Percentiles rank a stretch among this genome's conserved stretches.
phyloP scores from a whole-genome alignment of 2,888 invertebrate genomes.

The Stenotaenia linearis region DNA sequence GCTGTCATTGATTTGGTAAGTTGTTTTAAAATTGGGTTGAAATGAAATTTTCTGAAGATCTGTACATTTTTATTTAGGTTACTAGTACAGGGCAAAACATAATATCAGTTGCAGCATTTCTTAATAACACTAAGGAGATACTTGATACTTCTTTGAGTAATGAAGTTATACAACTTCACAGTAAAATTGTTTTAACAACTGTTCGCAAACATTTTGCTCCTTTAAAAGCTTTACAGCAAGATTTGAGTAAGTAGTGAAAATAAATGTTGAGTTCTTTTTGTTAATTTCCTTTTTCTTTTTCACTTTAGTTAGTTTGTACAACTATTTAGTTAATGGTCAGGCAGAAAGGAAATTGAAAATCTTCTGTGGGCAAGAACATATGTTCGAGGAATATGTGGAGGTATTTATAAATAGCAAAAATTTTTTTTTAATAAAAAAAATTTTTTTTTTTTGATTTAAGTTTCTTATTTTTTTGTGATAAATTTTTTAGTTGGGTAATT shows the following conservation, averaged over 20 bases:
- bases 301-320: conserved; percentile 39
- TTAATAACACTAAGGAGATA: neutral
- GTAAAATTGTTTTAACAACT: neutral
- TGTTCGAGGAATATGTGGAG: conserved; percentile 48
- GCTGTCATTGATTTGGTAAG: conserved; percentile 11
- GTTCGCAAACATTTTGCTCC: neutral
- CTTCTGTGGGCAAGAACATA: conserved; percentile 46
- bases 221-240: neutral
- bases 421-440: no score
- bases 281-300: neutral
- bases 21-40: neutral
- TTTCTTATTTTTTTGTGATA: no score
- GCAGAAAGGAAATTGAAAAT: conserved; percentile 44
- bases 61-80: neutral
- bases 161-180: neutral
- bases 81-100: neutral
- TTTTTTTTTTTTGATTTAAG: no score
- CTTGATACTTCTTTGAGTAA: neutral
- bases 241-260: no score
- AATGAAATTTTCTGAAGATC: neutral
- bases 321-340: conserved; percentile 47
- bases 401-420: conserved; percentile 39
- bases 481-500: no score
- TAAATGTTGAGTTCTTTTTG: no score
- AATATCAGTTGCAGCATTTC: neutral